Evolutionary conservation across 2,797 vertebrate genomes (phyloP).

Genomic region (Fundulus diaphanus): DNA sequence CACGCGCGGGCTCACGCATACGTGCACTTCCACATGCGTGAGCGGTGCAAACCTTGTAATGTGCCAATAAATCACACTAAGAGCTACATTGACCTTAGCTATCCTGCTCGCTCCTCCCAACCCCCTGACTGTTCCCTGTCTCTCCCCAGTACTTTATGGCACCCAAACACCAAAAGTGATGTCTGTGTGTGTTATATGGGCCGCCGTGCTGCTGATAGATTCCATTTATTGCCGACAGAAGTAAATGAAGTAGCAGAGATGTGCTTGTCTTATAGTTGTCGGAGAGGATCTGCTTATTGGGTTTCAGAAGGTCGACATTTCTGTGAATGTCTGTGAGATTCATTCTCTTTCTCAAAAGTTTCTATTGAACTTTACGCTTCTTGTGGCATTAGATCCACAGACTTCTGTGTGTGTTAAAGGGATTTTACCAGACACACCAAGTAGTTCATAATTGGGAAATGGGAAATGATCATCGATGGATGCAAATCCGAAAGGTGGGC

Average conservation of each 20-base stretch:
- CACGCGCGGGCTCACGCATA: background rate
- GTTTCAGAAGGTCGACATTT: constrained; percentile 26
- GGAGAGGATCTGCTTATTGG: constrained; percentile 27
- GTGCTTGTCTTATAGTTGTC: constrained; percentile 19
- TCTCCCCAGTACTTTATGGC: constrained; percentile 56
- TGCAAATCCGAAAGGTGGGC: too few species aligned
- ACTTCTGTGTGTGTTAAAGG: background rate
- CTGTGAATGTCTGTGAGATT: constrained; percentile 11
- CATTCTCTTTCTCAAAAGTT: background rate
- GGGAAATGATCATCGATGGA: background rate
- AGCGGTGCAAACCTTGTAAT: constrained; percentile 55
- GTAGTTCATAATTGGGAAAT: background rate
- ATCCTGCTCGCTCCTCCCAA: constrained; percentile 35
- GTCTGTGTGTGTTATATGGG: constrained; percentile 16
- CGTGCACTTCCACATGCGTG: constrained; percentile 11
- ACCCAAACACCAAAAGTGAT: constrained; percentile 3
- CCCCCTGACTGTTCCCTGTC: constrained; percentile 41
- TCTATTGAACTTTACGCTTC: background rate
- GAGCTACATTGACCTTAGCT: constrained; percentile 65
- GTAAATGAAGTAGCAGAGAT: constrained; percentile 21
- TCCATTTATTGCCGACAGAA: constrained; percentile 43
- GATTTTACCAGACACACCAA: background rate
- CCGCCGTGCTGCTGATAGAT: constrained; percentile 33
- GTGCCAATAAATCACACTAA: constrained; percentile 71
- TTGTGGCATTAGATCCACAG: background rate